These are phyloP conservation scores for Limonius californicus DNA, from an alignment of 1,140 invertebrate genomes.

Conservation along the genomic window DNA sequence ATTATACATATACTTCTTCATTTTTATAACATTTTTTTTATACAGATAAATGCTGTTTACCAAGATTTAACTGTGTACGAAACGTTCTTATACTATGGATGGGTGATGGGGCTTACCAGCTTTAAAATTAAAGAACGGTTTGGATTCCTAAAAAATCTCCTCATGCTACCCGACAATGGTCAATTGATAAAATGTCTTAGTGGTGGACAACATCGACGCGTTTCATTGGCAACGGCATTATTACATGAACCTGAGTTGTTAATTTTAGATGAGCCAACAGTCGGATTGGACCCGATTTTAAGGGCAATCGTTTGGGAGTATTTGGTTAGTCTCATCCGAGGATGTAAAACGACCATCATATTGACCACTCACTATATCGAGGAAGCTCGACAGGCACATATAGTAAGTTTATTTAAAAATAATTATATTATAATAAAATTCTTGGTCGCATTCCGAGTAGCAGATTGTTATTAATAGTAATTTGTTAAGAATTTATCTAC, in stretches of 20 bases:
- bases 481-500: no score
- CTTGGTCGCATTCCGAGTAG: no score
- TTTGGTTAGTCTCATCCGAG: conserved; percentile 80
- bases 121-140: conserved; percentile 68
- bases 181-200: conserved; percentile 77
- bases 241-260: conserved; percentile 85
- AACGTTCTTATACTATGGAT: background rate
- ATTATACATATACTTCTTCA: no score
- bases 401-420: conserved; percentile 57
- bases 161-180: conserved; percentile 63
- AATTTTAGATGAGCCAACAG: conserved; percentile 91
- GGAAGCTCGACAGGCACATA: conserved; percentile 85
- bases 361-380: conserved; percentile 98
- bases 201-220: conserved; percentile 84
- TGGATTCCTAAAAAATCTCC: conserved; percentile 76
- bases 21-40: no score
- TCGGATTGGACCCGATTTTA: conserved; percentile 90
- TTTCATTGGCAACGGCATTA: conserved; percentile 82
- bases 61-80: background rate
- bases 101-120: background rate
- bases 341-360: conserved; percentile 86
- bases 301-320: conserved; percentile 95
- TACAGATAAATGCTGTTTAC: background rate
- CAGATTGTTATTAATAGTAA: no score
- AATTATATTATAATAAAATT: conserved; percentile 4